Conservation (phyloP, 1,140 invertebrate genomes). For the Apolygus lucorum region DNA sequence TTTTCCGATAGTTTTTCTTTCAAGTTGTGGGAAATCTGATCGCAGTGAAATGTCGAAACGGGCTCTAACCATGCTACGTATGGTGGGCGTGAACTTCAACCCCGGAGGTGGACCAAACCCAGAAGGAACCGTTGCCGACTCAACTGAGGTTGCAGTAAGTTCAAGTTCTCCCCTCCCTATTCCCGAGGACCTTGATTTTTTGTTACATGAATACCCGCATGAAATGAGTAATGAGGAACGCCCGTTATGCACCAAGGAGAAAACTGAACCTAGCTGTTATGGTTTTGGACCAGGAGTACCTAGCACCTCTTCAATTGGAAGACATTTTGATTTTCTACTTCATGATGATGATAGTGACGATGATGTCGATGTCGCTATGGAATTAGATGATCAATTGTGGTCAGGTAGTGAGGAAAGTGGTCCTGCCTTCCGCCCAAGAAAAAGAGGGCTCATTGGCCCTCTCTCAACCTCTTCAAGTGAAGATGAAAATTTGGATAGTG, state of each 20-base stretch:
- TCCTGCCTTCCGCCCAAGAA: not conserved
- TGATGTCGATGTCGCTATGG: not conserved
- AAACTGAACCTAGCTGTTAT: not conserved
- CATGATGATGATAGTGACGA: not conserved
- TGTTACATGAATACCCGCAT: too few species aligned
- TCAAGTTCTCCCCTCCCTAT: not conserved
- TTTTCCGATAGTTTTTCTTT: too few species aligned
- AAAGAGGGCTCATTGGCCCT: not conserved
- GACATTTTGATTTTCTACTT: not conserved
- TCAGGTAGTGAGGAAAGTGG: not conserved
- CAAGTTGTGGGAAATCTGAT: too few species aligned
- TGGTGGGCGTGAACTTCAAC: not conserved
- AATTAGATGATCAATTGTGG: not conserved
- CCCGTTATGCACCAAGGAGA: not conserved
- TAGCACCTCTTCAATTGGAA: too few species aligned
- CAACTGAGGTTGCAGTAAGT: not conserved
- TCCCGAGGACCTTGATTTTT: not conserved
- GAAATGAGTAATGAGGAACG: not conserved
- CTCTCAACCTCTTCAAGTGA: not conserved
- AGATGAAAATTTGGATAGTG: not conserved
- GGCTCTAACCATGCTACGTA: not conserved
- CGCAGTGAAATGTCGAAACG: not conserved
- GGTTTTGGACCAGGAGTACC: not conserved
- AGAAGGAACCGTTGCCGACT: not conserved
- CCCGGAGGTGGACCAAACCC: not conserved